phyloP scores from a whole-genome alignment of 92 coral and sea anemone genomes.

The Palythoa grandis region DNA sequence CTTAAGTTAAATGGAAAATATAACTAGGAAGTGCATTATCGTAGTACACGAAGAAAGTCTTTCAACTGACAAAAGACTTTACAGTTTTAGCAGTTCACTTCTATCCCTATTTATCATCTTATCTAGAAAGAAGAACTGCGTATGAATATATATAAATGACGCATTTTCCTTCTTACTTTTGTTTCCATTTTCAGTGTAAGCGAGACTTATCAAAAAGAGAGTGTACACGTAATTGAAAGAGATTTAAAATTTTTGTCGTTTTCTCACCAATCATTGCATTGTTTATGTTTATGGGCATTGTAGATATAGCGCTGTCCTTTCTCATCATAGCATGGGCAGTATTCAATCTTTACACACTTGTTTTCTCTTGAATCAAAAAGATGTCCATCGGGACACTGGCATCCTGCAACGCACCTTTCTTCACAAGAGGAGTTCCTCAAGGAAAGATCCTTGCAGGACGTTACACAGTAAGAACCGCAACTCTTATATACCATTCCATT shows the following conservation, averaged over 20 bases:
- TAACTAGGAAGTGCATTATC: too few relatives aligned
- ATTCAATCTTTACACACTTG: slow-evolving; percentile 65
- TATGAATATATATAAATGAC: too few relatives aligned
- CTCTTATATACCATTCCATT: slow-evolving; percentile 64
- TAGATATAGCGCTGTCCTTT: slow-evolving; percentile 62
- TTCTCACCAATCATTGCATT: slow-evolving; percentile 76
- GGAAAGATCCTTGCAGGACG: slow-evolving; percentile 80
- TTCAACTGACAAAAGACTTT: too few relatives aligned
- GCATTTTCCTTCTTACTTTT: too few relatives aligned
- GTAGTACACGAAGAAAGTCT: too few relatives aligned
- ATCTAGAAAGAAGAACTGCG: too few relatives aligned
- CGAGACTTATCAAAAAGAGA: neutral
- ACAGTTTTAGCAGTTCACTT: too few relatives aligned
- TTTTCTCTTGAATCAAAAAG: slow-evolving; percentile 69
- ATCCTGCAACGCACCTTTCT: slow-evolving; percentile 77
- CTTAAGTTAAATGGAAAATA: too few relatives aligned
- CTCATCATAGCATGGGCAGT: slow-evolving; percentile 73
- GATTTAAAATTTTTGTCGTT: neutral
- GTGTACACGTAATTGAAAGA: neutral
- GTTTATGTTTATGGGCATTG: slow-evolving; percentile 59
- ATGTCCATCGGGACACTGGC: slow-evolving; percentile 75
- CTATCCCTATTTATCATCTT: too few relatives aligned
- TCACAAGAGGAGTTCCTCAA: slow-evolving; percentile 62
- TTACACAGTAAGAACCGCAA: slow-evolving; percentile 77
- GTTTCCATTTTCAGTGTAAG: neutral